phyloP scores from a whole-genome alignment of 1,140 invertebrate genomes.

The Drosophila mojavensis region DNA sequence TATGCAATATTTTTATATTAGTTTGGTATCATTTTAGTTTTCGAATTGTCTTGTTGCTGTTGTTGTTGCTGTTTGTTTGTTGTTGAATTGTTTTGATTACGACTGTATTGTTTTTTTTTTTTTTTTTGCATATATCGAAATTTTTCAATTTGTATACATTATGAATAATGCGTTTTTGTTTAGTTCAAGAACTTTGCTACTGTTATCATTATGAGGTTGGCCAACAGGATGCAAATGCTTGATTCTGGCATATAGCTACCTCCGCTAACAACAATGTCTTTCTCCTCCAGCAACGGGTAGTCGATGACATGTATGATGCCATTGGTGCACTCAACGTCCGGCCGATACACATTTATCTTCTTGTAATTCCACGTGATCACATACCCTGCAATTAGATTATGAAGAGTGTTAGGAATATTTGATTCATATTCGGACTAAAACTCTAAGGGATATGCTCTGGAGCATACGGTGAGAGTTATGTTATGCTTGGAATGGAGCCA shows the following conservation, averaged over 20 bases:
- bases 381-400: conserved; percentile 85
- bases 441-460: conserved; percentile 31
- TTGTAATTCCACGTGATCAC: conserved; percentile 92
- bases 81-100: conserved; percentile 47
- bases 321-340: conserved; percentile 96
- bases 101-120: conserved; percentile 58
- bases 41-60: conserved; percentile 25
- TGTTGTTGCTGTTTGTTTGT: conserved; percentile 38
- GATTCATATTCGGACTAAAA: not conserved
- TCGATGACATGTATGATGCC: conserved; percentile 97
- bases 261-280: conserved; percentile 90
- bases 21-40: conserved; percentile 39
- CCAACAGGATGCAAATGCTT: conserved; percentile 82
- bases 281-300: conserved; percentile 91
- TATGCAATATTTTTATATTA: conserved; percentile 59
- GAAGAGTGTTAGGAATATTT: not conserved
- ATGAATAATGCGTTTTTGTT: conserved; percentile 56
- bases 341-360: conserved; percentile 92
- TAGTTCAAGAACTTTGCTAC: conserved; percentile 82
- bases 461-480: conserved; percentile 30
- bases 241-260: conserved; percentile 82
- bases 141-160: conserved; percentile 69
- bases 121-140: conserved; percentile 53
- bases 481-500: conserved; percentile 46
- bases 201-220: conserved; percentile 83